Conservation (phyloP, 2,113 vertebrate genomes). For the Lucifuga dentata region DNA sequence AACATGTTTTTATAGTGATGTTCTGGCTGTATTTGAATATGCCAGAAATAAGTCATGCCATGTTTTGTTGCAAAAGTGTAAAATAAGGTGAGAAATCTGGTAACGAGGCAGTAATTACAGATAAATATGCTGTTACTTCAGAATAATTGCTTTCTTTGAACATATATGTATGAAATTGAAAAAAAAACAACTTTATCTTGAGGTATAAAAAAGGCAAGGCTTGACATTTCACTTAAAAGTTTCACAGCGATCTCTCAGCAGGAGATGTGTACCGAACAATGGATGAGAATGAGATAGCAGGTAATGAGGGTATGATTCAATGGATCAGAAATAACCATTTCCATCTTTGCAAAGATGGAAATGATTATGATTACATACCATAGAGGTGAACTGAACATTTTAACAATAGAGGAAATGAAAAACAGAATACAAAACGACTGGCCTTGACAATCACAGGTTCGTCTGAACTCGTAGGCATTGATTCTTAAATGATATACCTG, state of each 20-base stretch:
- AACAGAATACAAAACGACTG: not conserved
- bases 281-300: not conserved
- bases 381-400: conserved; percentile 10
- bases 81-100: conserved; percentile 23
- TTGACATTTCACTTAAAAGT: conserved; percentile 36
- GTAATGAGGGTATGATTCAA: conserved; percentile 31
- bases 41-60: not conserved
- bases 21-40: conserved; percentile 26
- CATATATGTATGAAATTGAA: conserved; percentile 9
- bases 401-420: not conserved
- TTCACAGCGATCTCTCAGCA: conserved; percentile 13
- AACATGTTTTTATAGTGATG: conserved; percentile 28
- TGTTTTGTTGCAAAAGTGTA: conserved; percentile 3
- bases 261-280: conserved; percentile 5
- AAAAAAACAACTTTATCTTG: not conserved
- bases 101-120: no score
- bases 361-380: not conserved
- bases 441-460: conserved; percentile 5
- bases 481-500: conserved; percentile 2
- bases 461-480: conserved; percentile 22
- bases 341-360: not conserved
- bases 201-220: conserved; percentile 20
- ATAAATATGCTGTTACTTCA: conserved; percentile 12
- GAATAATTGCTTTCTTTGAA: conserved; percentile 17
- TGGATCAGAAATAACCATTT: not conserved